Evolutionary conservation across 2,797 vertebrate genomes (phyloP).

Genomic region (Paramormyrops hopkinsi): DNA sequence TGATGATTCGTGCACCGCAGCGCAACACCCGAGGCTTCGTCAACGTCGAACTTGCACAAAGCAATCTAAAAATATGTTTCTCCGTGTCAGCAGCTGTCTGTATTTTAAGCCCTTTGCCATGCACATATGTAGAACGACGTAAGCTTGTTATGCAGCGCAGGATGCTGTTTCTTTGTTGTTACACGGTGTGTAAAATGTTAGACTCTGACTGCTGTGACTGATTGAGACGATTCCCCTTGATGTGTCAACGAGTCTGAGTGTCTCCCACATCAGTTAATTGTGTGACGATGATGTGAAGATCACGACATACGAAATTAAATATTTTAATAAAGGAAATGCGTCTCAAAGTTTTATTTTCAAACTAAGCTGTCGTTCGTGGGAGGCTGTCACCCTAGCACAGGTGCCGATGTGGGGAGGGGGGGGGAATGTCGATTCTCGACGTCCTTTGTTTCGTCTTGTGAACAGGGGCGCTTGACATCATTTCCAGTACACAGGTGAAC

Average conservation of each 20-base stretch:
- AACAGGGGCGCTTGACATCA: background rate
- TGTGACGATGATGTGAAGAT: background rate
- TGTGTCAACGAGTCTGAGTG: background rate
- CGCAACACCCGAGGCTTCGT: background rate
- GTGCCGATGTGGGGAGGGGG: background rate
- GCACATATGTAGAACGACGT: background rate
- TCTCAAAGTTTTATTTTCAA: background rate
- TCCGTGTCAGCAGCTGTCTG: background rate
- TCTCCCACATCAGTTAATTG: background rate
- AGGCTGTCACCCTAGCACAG: background rate
- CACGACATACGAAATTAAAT: background rate
- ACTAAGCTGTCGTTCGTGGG: background rate
- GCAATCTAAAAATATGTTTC: background rate
- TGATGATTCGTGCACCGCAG: background rate
- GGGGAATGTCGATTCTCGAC: background rate
- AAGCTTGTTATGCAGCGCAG: background rate
- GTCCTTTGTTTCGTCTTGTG: slow-evolving; percentile 6
- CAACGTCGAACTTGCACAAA: background rate
- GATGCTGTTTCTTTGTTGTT: slow-evolving; percentile 10
- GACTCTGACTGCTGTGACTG: background rate
- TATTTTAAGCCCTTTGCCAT: background rate
- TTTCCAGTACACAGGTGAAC: background rate
- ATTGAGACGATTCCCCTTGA: background rate
- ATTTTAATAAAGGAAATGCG: background rate
- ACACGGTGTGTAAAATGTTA: background rate